Base-by-base conservation (phyloP, 2,888 invertebrate species). In the Lydus trimaculatus region DNA sequence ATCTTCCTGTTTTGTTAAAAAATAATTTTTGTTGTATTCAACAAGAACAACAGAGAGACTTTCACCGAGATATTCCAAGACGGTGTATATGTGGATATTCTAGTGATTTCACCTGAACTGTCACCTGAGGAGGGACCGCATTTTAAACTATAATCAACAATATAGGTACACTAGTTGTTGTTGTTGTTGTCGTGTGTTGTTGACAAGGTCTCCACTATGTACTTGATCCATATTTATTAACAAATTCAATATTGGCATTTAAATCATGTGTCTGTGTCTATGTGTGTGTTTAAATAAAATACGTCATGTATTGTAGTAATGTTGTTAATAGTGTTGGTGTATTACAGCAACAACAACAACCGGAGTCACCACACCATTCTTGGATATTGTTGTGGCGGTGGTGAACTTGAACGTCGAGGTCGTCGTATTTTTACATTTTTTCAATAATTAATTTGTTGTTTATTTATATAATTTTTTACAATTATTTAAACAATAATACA, bases 211-310 rank as follows among this genome's bases (percentile, higher is more conserved):
- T 65, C 43, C 69, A 65, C 59, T 66, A 58, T 64, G 76, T 75
- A 74, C 74, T 76, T 77, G 77, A 77, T 76, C 77, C 71, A 77
- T 69, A 73, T 76, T 72, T 67, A 67, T 72, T 73, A 43, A 73
- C 71, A 66, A 71, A 70, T 66, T n/a, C 13, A 28, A 67, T 65
- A 72, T 72, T 68, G 72, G 71, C 73, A 73, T 71, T 65, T 66
- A 66, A 64, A 66, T 64, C 62, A 66, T 64, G 66, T 66, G 58
- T 59, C n/a, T 23, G 43, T 39, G 17, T 36, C 0, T 36, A 8
- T 48, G 20, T 48, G 8, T 56, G 20, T 52, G 52, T 52, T 39
- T 15, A 39, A 39, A 23, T 52, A 25, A 23, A 13, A 13, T 23
- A 52, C 52, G 23, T 23, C 52, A 52, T 52, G 52, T 52, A 23